Conservation (phyloP, 2,797 vertebrate genomes). For the Helarctos malayanus region DNA sequence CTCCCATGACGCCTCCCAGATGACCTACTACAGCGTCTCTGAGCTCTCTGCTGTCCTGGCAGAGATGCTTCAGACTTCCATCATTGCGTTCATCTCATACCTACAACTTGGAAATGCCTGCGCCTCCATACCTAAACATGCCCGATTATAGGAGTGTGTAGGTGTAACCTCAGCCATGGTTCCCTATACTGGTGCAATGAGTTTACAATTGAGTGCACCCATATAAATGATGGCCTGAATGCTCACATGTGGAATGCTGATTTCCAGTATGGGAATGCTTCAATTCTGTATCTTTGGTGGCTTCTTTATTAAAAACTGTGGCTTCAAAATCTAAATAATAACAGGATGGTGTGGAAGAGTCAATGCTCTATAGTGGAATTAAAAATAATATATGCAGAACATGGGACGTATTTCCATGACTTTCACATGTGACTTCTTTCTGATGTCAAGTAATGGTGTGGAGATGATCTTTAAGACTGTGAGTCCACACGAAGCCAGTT, state of each 20-base stretch:
- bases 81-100: background rate
- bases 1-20: background rate
- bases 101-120: background rate
- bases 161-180: background rate
- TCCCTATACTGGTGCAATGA: background rate
- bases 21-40: background rate
- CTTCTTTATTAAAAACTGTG: background rate
- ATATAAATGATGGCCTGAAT: background rate
- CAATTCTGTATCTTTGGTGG: background rate
- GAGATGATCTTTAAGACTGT: constrained; percentile 5
- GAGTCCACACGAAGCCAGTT: background rate
- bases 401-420: background rate
- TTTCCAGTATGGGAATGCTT: background rate
- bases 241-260: background rate
- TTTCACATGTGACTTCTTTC: background rate
- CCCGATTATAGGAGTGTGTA: background rate
- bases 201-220: background rate
- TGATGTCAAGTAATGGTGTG: background rate
- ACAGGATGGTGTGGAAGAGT: background rate
- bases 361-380: background rate
- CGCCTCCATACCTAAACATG: background rate
- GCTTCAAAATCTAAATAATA: background rate
- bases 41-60: background rate
- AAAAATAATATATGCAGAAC: background rate
- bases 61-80: background rate